Evolutionary conservation across 1,140 invertebrate species (phyloP).

Genomic region (Drosophila cardini): DNA sequence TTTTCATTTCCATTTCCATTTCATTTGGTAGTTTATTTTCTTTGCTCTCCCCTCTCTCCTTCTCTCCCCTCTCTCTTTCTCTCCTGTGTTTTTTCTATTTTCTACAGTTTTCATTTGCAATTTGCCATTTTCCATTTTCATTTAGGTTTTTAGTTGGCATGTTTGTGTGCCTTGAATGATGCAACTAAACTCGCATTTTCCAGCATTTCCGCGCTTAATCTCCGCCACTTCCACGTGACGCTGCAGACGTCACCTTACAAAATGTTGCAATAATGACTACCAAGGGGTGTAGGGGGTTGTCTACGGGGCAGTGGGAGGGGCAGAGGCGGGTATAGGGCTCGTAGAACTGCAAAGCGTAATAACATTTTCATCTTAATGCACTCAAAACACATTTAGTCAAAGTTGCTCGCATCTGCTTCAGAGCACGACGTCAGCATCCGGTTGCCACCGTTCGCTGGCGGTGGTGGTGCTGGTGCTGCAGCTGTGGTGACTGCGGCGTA

Average conservation of each 20-base stretch:
- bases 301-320: conserved; percentile 14
- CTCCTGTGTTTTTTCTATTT: conserved; percentile 19
- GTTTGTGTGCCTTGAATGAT: conserved; percentile 11
- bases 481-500: conserved; percentile 39
- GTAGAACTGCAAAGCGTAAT: conserved; percentile 54
- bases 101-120: conserved; percentile 33
- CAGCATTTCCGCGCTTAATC: conserved; percentile 71
- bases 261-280: conserved; percentile 76
- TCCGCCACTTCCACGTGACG: conserved; percentile 59
- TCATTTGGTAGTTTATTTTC: conserved; percentile 26
- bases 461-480: conserved; percentile 6
- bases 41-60: not conserved
- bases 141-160: conserved; percentile 7
- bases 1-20: conserved; percentile 22
- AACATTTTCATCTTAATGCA: conserved; percentile 78
- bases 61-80: too few relatives aligned
- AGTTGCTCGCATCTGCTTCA: conserved; percentile 67
- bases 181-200: conserved; percentile 59
- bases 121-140: conserved; percentile 9
- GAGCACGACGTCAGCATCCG: conserved; percentile 55
- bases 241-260: conserved; percentile 52
- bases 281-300: conserved; percentile 17
- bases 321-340: not conserved
- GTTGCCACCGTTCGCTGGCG: conserved; percentile 4
- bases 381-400: conserved; percentile 75